A percentile compares a stretch with the other conserved stretches of the same genome.
phyloP scores from a whole-genome alignment of 2,113 vertebrate genomes.

The Xiphorhynchus elegans region DNA sequence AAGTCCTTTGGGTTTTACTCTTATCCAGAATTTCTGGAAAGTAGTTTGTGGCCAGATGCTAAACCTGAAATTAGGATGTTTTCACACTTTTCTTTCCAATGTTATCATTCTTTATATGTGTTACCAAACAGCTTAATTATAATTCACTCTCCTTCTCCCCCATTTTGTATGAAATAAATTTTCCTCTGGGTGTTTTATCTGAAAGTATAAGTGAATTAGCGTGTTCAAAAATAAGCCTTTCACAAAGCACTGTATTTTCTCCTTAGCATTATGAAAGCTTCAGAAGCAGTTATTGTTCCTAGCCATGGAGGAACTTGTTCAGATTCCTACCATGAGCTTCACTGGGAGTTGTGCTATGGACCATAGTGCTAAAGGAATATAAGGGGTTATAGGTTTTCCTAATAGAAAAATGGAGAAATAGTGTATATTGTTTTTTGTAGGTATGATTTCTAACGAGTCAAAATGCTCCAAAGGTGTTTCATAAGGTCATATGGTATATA shows the following conservation, averaged over 20 bases:
- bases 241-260: constrained; percentile 49
- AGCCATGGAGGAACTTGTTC: constrained; percentile 37
- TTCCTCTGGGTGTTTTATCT: background rate
- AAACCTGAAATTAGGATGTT: constrained; percentile 62
- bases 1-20: background rate
- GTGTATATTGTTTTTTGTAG: background rate
- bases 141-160: background rate
- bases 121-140: constrained; percentile 66
- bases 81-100: constrained; percentile 42
- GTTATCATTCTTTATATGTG: constrained; percentile 33
- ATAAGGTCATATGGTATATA: background rate
- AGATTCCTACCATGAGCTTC: background rate
- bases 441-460: background rate
- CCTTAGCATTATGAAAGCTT: constrained; percentile 55
- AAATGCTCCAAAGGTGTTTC: background rate
- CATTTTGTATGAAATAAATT: constrained; percentile 36
- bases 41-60: constrained; percentile 37
- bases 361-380: background rate
- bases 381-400: background rate
- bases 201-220: constrained; percentile 46
- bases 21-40: background rate
- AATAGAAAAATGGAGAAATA: background rate
- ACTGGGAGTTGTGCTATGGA: background rate
- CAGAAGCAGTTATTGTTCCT: constrained; percentile 62
- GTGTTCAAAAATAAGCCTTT: constrained; percentile 63